These are phyloP conservation scores for Megastigmus dorsalis DNA, from an alignment of 2,888 invertebrate species.

Conservation along the genomic window DNA sequence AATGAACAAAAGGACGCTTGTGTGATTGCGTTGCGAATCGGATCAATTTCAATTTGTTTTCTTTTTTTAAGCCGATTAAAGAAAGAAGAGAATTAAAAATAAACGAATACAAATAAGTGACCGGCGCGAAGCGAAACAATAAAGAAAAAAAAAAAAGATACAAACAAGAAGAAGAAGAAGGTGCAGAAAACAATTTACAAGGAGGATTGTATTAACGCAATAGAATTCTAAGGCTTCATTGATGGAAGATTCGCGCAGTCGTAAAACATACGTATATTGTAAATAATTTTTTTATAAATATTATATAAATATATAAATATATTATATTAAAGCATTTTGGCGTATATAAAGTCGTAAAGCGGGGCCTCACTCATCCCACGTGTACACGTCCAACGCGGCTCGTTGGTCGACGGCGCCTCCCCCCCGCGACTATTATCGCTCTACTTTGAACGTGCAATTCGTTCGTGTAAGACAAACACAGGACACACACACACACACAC, in stretches of 20 bases:
- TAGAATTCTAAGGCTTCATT: conserved; percentile 51
- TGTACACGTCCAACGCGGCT: conserved; percentile 37
- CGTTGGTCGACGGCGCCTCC: no score
- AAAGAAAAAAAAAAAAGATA: conserved; percentile 7
- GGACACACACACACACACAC: no score
- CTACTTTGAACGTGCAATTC: conserved; percentile 52
- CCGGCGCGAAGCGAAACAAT: conserved; percentile 25
- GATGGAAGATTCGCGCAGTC: conserved; percentile 52
- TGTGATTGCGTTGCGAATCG: conserved; percentile 53
- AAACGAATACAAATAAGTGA: conserved; percentile 10
- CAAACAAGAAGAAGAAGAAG: no score
- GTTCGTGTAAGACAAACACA: conserved; percentile 51
- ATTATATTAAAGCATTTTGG: conserved; percentile 34
- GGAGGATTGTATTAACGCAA: conserved; percentile 49
- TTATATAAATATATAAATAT: conserved; percentile 32
- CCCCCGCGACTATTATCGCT: no score
- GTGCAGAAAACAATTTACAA: no score
- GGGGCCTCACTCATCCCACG: conserved; percentile 4
- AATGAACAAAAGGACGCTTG: conserved; percentile 40
- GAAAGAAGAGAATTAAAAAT: conserved; percentile 12
- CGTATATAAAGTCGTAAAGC: conserved; percentile 11
- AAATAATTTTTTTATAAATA: conserved; percentile 54
- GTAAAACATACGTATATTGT: conserved; percentile 54
- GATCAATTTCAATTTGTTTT: conserved; percentile 55
- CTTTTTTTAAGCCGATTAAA: conserved; percentile 6